A percentile compares a stretch with the other conserved stretches of the same genome.
Conservation (phyloP, 2,797 vertebrate species). For the Lagocephalus sceleratus region DNA sequence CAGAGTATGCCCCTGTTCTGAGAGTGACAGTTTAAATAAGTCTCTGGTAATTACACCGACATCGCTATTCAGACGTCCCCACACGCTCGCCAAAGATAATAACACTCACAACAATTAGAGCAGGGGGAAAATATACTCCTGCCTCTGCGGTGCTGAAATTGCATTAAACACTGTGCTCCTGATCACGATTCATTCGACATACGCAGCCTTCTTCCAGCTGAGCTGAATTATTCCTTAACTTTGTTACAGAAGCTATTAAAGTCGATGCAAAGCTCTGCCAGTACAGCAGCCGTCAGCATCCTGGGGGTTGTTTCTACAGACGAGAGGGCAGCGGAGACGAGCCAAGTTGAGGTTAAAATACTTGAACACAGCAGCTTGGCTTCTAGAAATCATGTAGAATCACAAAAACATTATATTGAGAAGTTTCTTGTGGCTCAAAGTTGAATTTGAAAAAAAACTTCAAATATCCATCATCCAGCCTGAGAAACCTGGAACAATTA, state of each 20-base stretch:
- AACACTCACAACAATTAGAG: conserved; percentile 34
- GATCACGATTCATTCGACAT: conserved; percentile 33
- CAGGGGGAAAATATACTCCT: not conserved
- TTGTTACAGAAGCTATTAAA: conserved; percentile 57
- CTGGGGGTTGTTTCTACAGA: conserved; percentile 20
- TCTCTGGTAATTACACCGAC: conserved; percentile 38
- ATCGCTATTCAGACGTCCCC: conserved; percentile 15
- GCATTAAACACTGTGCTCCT: conserved; percentile 25
- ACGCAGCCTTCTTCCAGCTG: conserved; percentile 42
- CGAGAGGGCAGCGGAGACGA: conserved; percentile 23
- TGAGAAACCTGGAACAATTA: conserved; percentile 1
- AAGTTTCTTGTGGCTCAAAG: not conserved
- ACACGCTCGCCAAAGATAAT: conserved; percentile 27
- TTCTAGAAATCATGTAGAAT: conserved; percentile 3
- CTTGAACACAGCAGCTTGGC: conserved; percentile 2
- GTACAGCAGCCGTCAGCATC: conserved; percentile 26
- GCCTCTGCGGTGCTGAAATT: conserved; percentile 18
- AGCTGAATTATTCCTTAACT: conserved; percentile 54
- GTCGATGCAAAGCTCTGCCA: conserved; percentile 29
- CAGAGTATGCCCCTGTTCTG: conserved; percentile 2
- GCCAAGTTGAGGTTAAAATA: conserved; percentile 7
- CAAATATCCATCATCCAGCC: conserved; percentile 1
- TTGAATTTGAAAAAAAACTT: conserved; percentile 1
- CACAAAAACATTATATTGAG: conserved; percentile 2
- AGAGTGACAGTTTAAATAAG: conserved; percentile 25